Evolutionary conservation across 2,113 vertebrate species (phyloP).

Genomic region (Megatriorchis doriae): DNA sequence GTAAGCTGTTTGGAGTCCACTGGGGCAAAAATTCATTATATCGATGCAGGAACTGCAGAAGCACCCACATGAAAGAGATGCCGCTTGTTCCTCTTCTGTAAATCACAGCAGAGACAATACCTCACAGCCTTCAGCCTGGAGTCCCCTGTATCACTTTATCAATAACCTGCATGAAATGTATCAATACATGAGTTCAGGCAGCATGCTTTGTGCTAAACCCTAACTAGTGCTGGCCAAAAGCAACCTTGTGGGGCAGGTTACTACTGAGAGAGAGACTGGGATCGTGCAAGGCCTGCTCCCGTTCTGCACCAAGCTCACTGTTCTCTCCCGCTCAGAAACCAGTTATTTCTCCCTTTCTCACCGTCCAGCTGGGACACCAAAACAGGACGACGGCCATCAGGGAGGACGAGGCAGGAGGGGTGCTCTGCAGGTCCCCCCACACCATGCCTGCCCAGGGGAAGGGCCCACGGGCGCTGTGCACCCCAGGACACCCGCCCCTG

Average conservation of each 20-base stretch:
- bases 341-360: not conserved
- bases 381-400: rapidly evolving
- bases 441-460: not conserved
- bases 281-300: not conserved
- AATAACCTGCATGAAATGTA: not conserved
- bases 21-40: rapidly evolving
- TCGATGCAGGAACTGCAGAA: not conserved
- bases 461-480: rapidly evolving
- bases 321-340: not conserved
- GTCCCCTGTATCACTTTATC: not conserved
- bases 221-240: not conserved
- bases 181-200: not conserved
- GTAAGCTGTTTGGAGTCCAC: not conserved
- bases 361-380: rapidly evolving
- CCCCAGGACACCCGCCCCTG: rapidly evolving
- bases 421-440: not conserved
- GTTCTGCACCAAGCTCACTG: rapidly evolving
- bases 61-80: rapidly evolving
- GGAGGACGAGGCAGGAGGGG: not conserved
- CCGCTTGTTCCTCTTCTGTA: rapidly evolving
- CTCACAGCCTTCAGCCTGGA: not conserved
- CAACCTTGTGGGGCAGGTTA: not conserved
- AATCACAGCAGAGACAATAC: not conserved
- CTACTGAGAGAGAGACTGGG: rapidly evolving
- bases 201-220: not conserved